phyloP scores from a whole-genome alignment of 2,113 vertebrate species.

The Mus spicilegus region DNA sequence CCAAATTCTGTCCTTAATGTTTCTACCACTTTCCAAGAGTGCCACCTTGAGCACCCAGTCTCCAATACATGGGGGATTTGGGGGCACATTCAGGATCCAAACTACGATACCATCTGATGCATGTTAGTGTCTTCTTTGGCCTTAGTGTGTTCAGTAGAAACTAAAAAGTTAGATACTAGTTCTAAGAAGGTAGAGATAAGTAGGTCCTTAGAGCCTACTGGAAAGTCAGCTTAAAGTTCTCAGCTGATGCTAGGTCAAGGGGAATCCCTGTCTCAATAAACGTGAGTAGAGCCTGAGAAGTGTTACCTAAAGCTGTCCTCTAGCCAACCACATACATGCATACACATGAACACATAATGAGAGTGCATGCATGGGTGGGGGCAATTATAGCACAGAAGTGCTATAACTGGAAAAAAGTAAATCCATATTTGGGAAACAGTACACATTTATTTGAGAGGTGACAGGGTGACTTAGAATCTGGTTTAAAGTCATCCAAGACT shows the following conservation, averaged over 20 bases:
- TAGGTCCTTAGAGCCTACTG: too few relatives aligned
- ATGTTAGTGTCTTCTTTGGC: background rate
- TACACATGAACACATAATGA: background rate
- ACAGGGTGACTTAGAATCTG: background rate
- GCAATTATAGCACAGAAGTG: background rate
- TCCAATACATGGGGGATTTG: background rate
- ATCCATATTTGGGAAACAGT: background rate
- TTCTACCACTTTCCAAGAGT: background rate
- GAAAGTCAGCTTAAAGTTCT: background rate
- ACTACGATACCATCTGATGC: background rate
- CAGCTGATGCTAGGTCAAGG: too few relatives aligned
- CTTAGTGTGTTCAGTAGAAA: background rate
- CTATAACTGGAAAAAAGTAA: background rate
- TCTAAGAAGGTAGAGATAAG: background rate
- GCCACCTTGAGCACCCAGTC: background rate
- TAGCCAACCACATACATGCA: background rate
- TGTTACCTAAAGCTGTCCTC: too few relatives aligned
- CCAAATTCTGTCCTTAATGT: background rate
- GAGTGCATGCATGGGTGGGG: background rate
- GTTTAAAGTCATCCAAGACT: background rate
- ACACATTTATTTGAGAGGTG: background rate
- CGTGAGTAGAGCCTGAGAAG: background rate
- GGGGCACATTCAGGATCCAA: background rate
- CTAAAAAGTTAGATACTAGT: background rate
- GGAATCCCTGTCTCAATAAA: too few relatives aligned